Conservation (phyloP, 2,888 invertebrate genomes). For the Drosophila algonquin region DNA sequence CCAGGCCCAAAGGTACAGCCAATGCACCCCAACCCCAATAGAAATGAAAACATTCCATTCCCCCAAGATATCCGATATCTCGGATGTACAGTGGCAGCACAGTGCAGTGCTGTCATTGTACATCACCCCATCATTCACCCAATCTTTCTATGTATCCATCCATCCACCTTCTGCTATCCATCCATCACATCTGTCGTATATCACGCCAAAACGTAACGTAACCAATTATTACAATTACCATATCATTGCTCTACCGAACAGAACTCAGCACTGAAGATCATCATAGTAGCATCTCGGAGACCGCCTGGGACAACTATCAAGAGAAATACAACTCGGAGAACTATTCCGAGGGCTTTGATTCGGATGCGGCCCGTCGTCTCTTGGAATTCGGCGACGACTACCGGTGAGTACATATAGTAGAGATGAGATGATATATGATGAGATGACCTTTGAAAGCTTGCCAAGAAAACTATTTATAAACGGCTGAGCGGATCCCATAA, state of each 20-base stretch:
- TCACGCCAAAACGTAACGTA: not conserved
- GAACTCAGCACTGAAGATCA: slow-evolving; percentile 89
- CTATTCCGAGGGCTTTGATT: slow-evolving; percentile 93
- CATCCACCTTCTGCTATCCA: not conserved
- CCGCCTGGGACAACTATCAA: slow-evolving; percentile 98
- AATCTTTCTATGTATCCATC: not conserved
- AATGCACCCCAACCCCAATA: slow-evolving; percentile 56
- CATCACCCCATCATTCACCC: not conserved
- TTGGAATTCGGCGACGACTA: slow-evolving; percentile 96
- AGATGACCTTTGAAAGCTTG: slow-evolving; percentile 34
- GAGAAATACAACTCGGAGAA: slow-evolving; percentile 96
- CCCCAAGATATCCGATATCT: not conserved
- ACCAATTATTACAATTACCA: not conserved
- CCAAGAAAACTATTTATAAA: slow-evolving; percentile 42
- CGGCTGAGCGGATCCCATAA: slow-evolving; percentile 15
- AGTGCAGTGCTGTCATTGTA: not conserved
- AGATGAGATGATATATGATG: not conserved
- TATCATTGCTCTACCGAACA: slow-evolving; percentile 33
- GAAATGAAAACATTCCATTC: not conserved
- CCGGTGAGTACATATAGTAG: slow-evolving; percentile 84
- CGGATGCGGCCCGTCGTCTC: slow-evolving; percentile 92
- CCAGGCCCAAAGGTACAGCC: slow-evolving; percentile 79
- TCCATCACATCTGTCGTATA: not conserved
- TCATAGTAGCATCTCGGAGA: slow-evolving; percentile 92
- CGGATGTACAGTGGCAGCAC: not conserved